Evolutionary conservation across 2,888 invertebrate genomes (phyloP).

Genomic region (Carabus problematicus): DNA sequence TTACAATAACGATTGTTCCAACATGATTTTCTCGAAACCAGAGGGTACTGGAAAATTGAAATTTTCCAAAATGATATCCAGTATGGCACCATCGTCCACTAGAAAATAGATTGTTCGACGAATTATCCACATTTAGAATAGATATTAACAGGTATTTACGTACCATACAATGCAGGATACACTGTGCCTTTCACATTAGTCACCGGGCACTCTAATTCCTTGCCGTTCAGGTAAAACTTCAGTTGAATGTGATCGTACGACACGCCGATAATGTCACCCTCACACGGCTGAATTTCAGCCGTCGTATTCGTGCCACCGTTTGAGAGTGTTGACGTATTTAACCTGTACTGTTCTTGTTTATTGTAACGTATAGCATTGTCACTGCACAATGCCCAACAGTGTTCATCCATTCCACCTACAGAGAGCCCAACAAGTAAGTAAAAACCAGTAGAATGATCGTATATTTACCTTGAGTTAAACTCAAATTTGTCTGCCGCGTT

Average conservation of each 20-base stretch:
- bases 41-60: conserved; percentile 83
- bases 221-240: conserved; percentile 93
- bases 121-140: conserved; percentile 16
- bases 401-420: conserved; percentile 81
- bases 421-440: too few species aligned
- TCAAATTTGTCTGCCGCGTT: conserved; percentile 85
- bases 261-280: conserved; percentile 94
- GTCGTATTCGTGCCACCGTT: conserved; percentile 42
- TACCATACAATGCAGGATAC: conserved; percentile 93
- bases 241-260: conserved; percentile 96
- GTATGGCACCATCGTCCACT: conserved; percentile 97
- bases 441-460: not conserved
- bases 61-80: conserved; percentile 92
- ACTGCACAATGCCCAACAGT: conserved; percentile 93
- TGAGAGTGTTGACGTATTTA: conserved; percentile 50
- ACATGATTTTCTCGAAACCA: conserved; percentile 94
- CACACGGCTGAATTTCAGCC: conserved; percentile 70
- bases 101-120: conserved; percentile 61
- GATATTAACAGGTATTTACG: conserved; percentile 50
- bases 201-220: conserved; percentile 82
- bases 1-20: conserved; percentile 95
- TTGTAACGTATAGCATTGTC: conserved; percentile 88
- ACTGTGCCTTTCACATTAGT: conserved; percentile 89
- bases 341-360: conserved; percentile 77
- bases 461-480: conserved; percentile 73